Conservation (phyloP, 2,113 vertebrate genomes). For the Arenaria interpres region DNA sequence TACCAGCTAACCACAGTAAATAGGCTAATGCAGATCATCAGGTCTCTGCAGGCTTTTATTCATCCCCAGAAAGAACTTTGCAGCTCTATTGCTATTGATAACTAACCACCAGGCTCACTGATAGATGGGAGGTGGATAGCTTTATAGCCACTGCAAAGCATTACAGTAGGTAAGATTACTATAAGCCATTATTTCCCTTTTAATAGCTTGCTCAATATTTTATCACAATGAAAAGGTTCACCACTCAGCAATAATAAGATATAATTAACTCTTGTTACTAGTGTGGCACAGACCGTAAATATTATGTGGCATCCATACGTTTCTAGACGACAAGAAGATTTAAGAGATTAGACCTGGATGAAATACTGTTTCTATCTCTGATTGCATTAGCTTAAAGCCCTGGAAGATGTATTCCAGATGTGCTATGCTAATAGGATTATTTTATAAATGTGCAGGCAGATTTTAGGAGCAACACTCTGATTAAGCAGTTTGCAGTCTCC, state of each 20-base stretch:
- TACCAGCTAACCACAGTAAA: background rate
- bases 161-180: background rate
- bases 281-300: background rate
- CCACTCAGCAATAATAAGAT: background rate
- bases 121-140: background rate
- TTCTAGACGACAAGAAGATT: background rate
- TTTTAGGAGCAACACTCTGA: background rate
- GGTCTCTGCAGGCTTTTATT: background rate
- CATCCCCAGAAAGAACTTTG: background rate
- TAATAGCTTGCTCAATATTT: slow-evolving; percentile 10
- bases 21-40: background rate
- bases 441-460: background rate
- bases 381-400: slow-evolving; percentile 6
- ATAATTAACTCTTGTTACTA: background rate
- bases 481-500: background rate
- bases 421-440: slow-evolving; percentile 2
- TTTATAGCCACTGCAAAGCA: background rate
- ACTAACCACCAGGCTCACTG: background rate
- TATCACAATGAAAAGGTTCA: slow-evolving; percentile 18
- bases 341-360: background rate
- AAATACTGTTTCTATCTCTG: slow-evolving; percentile 14
- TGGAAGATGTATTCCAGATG: slow-evolving; percentile 15
- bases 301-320: background rate
- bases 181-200: slow-evolving; percentile 8
- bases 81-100: background rate